Conservation (phyloP, 2,888 invertebrate species). For the Dryobota labecula region DNA sequence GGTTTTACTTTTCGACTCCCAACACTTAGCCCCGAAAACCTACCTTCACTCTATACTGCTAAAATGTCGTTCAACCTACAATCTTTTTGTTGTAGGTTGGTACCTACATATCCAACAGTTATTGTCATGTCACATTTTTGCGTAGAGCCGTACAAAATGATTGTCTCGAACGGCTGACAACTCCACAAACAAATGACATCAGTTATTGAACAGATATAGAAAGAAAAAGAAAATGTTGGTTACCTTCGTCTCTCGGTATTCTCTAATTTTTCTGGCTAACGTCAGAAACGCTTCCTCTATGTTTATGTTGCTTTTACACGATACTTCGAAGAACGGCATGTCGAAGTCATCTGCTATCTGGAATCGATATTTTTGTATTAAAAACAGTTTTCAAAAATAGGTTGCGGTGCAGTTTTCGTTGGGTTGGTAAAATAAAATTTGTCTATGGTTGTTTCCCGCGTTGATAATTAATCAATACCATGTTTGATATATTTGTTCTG, state of each 20-base stretch:
- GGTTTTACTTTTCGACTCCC: neutral
- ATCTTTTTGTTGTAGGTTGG: neutral
- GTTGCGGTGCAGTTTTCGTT: too few relatives aligned
- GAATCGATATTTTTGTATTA: conserved; percentile 64
- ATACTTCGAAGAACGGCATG: conserved; percentile 97
- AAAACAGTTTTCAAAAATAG: neutral
- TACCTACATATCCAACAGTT: neutral
- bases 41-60: neutral
- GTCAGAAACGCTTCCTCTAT: conserved; percentile 96
- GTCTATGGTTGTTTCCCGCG: neutral
- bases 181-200: neutral
- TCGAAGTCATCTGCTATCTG: conserved; percentile 96
- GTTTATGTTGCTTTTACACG: conserved; percentile 96
- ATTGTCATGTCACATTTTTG: neutral
- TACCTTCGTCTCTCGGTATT: conserved; percentile 94
- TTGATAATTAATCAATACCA: neutral
- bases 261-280: conserved; percentile 95
- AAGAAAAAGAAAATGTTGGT: conserved; percentile 66
- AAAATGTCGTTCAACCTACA: neutral
- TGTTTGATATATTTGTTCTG: neutral
- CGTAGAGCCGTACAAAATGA: neutral
- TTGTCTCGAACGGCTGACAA: neutral
- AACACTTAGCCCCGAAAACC: too few relatives aligned
- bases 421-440: neutral
- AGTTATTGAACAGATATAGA: neutral